Percentiles rank a stretch among this genome's conserved stretches.
phyloP scores from a whole-genome alignment of 2,888 invertebrate species.

The Drosophila neotestacea region DNA sequence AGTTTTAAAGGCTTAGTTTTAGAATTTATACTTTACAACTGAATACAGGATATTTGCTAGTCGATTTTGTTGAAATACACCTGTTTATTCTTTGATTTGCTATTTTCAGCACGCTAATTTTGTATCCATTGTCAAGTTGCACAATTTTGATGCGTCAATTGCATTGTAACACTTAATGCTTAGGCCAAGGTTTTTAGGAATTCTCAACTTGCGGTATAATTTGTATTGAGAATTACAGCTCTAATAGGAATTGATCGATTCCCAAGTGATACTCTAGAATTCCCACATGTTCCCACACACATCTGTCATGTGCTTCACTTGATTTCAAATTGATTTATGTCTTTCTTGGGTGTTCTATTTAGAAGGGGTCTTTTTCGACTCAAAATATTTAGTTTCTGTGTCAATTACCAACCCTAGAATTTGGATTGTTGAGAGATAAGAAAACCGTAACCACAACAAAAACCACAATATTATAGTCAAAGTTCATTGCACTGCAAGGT shows the following conservation, averaged over 20 bases:
- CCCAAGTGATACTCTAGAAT: not conserved
- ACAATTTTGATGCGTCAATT: conserved; percentile 24
- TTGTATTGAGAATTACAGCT: not conserved
- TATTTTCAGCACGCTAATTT: conserved; percentile 51
- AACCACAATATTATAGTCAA: not conserved
- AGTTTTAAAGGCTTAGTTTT: too few relatives aligned
- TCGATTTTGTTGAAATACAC: not conserved
- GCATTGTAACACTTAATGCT: conserved; percentile 12
- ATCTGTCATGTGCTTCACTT: not conserved
- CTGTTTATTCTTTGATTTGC: conserved; percentile 7
- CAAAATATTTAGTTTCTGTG: conserved; percentile 5
- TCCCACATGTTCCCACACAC: conserved; percentile 24
- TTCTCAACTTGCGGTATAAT: not conserved
- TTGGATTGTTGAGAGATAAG: conserved; percentile 34
- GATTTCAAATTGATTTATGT: conserved; percentile 42
- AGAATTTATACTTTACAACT: not conserved
- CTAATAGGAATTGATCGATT: conserved; percentile 5
- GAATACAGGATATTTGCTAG: conserved; percentile 5
- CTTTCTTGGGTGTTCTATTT: not conserved
- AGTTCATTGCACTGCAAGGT: conserved; percentile 50
- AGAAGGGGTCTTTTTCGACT: not conserved
- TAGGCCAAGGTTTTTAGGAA: conserved; percentile 12
- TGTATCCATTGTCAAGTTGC: conserved; percentile 56
- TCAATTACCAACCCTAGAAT: conserved; percentile 19
- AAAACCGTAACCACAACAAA: conserved; percentile 8